Evolutionary conservation across 2,797 vertebrate genomes (phyloP).

Genomic region (Hyperoplus lanceolatus): DNA sequence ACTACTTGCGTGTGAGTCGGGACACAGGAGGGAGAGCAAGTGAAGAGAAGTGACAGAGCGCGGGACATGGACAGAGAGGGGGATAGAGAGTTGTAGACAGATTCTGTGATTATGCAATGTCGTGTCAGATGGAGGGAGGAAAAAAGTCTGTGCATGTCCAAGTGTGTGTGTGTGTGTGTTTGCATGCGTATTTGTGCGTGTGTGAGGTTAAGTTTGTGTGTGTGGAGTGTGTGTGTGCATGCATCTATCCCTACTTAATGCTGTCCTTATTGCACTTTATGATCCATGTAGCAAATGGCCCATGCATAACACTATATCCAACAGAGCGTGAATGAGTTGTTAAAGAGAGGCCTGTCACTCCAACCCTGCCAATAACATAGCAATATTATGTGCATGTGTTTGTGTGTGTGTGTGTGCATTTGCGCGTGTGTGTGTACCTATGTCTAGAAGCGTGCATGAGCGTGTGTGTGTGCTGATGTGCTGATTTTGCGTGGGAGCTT

Average conservation of each 20-base stretch:
- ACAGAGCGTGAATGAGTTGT: constrained; percentile 63
- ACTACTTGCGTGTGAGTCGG: constrained; percentile 37
- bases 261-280: constrained; percentile 75
- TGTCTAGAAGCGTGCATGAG: constrained; percentile 48
- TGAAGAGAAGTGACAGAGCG: constrained; percentile 28
- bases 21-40: constrained; percentile 35
- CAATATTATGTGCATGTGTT: neutral
- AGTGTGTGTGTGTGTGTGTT: constrained; percentile 36
- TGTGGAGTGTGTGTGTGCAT: constrained; percentile 9
- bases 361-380: constrained; percentile 59
- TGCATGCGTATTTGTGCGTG: neutral
- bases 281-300: constrained; percentile 71
- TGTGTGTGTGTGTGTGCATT: constrained; percentile 12
- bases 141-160: constrained; percentile 18
- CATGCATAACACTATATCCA: constrained; percentile 71
- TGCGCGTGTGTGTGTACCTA: constrained; percentile 24
- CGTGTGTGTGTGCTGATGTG: constrained; percentile 45
- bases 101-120: constrained; percentile 61
- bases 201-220: neutral
- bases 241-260: constrained; percentile 55
- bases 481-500: constrained; percentile 53
- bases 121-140: constrained; percentile 32
- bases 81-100: constrained; percentile 29
- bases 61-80: constrained; percentile 15
- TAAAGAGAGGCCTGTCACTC: constrained; percentile 66